A percentile compares a stretch with the other conserved stretches of the same genome.
Evolutionary conservation across 2,888 invertebrate genomes (phyloP).

Genomic region (Pardosa pseudoannulata): DNA sequence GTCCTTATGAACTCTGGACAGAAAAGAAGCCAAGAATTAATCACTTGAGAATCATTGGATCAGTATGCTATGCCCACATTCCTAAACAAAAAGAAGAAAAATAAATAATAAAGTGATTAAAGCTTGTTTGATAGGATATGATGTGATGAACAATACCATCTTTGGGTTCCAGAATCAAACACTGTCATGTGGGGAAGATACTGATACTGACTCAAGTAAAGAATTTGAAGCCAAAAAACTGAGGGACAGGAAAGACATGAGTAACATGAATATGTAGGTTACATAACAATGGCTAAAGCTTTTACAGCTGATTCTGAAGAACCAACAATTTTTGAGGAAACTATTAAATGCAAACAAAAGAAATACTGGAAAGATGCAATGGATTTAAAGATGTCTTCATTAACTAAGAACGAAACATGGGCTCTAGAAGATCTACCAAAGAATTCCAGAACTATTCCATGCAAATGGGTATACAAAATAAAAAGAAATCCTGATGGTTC

Average conservation of each 20-base stretch:
- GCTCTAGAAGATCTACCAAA: conserved; percentile 8
- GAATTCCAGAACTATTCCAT: background rate
- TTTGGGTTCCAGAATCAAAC: conserved; percentile 1
- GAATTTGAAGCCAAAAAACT: background rate
- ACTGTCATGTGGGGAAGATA: background rate
- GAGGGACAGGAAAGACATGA: background rate
- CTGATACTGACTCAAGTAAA: background rate
- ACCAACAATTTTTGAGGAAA: conserved; percentile 15
- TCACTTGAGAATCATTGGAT: conserved; percentile 68
- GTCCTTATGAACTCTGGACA: conserved; percentile 57
- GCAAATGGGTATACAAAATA: conserved; percentile 63
- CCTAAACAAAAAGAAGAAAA: conserved; percentile 65
- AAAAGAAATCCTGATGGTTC: conserved; percentile 65
- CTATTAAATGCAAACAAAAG: conserved; percentile 11
- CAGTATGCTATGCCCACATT: conserved; percentile 51
- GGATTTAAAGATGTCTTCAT: conserved; percentile 8
- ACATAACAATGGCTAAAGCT: conserved; percentile 8
- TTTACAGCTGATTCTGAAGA: conserved; percentile 26
- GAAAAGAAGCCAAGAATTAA: conserved; percentile 59
- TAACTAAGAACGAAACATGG: conserved; percentile 29
- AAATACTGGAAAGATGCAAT: conserved; percentile 38
- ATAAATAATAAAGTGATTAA: conserved; percentile 56
- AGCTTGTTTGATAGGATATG: conserved; percentile 71
- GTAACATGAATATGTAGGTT: conserved; percentile 14
- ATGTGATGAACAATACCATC: conserved; percentile 18